Base-by-base conservation (phyloP, 2,888 invertebrate genomes). In the Drosophila hamatofila region DNA sequence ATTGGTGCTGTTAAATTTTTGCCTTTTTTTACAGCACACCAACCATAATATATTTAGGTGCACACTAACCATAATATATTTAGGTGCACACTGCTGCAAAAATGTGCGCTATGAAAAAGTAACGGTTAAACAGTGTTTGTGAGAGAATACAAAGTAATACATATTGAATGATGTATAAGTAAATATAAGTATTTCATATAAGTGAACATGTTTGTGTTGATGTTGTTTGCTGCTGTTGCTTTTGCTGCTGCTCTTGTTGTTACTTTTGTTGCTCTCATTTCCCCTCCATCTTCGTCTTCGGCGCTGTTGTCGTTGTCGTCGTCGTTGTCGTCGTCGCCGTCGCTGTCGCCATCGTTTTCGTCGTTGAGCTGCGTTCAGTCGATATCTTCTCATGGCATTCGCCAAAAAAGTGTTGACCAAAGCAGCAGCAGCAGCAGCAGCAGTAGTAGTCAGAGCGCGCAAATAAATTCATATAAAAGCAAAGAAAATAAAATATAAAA, bases 301-400 rank as follows among this genome's bases (percentile, higher is more conserved):
- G 63, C 33, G 12, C 25, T 54, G 35, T 37, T 52, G 48, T 30
- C 49, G 49, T 30, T 30, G 11, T 46, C 18, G 57, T 35, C 25
- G 33, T 48, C 46, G 39, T 61, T 48, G 21, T 58, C 49, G 25
- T 56, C 27, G 39, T 35, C 23, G 14, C 48, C 46, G 33, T 58
- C 55, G 21, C 56, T 37, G 42, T 39, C 57, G 35, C 51, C 57
- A 42, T 46, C 55, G 55, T 51, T 23, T 44, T 39, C 25, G 59
- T 57, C 67, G 64, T 59, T 46, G 69, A 59, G 71, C 49, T 65
- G 61, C 44, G 72, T 75, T 67, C 41, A 76, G 78, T 80, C 80
- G 62, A 65, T 78, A 80, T 76, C 72, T 80, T 67, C 64, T 60
- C 72, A 63, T 42, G 76, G 64, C 72, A 82, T 68, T 79, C 63